These are phyloP conservation scores for Coelogynopora nodosa DNA, from an alignment of 2,888 invertebrate species.

Conservation along the genomic window DNA sequence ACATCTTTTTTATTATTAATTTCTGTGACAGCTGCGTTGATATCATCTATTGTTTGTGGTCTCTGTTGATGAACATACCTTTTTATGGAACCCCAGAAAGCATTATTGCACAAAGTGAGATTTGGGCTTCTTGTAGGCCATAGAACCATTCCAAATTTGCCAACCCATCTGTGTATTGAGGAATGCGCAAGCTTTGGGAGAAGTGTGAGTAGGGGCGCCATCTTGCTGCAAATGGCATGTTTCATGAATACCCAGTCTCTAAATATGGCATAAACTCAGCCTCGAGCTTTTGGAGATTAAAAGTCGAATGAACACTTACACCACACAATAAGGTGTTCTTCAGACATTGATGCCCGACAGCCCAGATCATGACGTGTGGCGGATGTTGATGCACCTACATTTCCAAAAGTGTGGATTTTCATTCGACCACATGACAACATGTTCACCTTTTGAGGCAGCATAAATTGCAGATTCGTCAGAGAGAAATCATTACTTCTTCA, in stretches of 20 bases:
- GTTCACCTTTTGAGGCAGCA: not conserved
- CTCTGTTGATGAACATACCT: constrained; percentile 29
- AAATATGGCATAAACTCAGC: constrained; percentile 17
- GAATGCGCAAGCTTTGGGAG: constrained; percentile 6
- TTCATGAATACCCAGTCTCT: constrained; percentile 28
- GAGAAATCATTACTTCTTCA: not conserved
- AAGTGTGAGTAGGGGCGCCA: constrained; percentile 10
- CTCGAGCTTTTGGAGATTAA: constrained; percentile 21
- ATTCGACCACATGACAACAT: constrained; percentile 23
- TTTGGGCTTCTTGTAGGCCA: constrained; percentile 4
- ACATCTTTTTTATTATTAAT: constrained; percentile 17
- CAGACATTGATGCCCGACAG: not conserved
- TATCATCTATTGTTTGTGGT: constrained; percentile 29
- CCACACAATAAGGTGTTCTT: constrained; percentile 19
- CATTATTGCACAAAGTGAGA: constrained; percentile 1
- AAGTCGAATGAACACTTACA: no score
- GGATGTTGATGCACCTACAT: constrained; percentile 17
- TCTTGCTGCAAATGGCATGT: constrained; percentile 22
- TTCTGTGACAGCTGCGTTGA: constrained; percentile 17
- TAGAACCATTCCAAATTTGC: constrained; percentile 12
- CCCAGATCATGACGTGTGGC: constrained; percentile 6
- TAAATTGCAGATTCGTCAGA: constrained; percentile 31
- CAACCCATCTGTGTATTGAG: constrained; percentile 24
- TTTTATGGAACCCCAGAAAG: constrained; percentile 11
- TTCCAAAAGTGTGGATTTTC: constrained; percentile 26